Evolutionary conservation across 2,113 vertebrate genomes (phyloP).

Genomic region (Brachyistius frenatus): DNA sequence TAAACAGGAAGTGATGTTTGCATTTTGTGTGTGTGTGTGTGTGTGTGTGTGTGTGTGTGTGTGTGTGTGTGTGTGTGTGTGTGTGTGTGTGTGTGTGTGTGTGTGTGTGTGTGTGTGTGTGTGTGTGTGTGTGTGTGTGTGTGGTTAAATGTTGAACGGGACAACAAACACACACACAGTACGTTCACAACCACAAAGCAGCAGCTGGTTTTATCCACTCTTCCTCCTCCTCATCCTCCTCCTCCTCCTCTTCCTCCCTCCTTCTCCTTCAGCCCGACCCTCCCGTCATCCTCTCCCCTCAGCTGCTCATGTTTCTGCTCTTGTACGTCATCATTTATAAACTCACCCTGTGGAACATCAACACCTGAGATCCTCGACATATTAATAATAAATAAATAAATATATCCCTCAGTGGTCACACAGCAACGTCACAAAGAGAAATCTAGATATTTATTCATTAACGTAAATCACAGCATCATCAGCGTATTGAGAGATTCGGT

Average conservation of each 20-base stretch:
- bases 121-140: constrained; percentile 12
- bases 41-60: neutral
- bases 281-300: constrained; percentile 66
- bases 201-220: neutral
- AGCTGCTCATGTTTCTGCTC: constrained; percentile 68
- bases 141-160: neutral
- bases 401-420: no score
- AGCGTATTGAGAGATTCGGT: neutral
- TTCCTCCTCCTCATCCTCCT: constrained; percentile 13
- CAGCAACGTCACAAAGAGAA: no score
- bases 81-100: constrained; percentile 30
- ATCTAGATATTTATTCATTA: neutral
- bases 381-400: no score
- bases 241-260: constrained; percentile 3
- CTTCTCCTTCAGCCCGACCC: constrained; percentile 62
- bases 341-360: constrained; percentile 71
- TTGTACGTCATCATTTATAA: constrained; percentile 75
- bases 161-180: constrained; percentile 7
- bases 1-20: no score
- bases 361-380: constrained; percentile 29
- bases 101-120: constrained; percentile 11
- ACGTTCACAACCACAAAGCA: constrained; percentile 8
- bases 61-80: constrained; percentile 13
- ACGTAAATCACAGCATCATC: neutral
- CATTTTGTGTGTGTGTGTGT: constrained; percentile 15